Conservation (phyloP, 2,888 invertebrate species). For the Tuberolachnus salignus region DNA sequence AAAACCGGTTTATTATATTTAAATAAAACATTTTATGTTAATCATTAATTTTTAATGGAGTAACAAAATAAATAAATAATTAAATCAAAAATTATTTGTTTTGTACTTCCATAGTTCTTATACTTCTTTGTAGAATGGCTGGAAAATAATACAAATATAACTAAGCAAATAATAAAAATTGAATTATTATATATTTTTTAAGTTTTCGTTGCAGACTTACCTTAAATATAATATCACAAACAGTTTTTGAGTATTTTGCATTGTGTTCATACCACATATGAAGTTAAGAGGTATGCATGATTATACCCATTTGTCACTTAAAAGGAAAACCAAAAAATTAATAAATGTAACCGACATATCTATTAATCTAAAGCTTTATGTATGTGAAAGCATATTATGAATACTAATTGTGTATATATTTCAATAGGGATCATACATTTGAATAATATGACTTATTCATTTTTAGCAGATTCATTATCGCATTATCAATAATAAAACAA, state of each 20-base stretch:
- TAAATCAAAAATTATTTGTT: constrained; percentile 13
- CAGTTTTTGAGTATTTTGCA: constrained; percentile 35
- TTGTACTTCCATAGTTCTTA: constrained; percentile 12
- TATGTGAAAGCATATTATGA: neutral
- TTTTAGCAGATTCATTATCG: neutral
- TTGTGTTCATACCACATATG: neutral
- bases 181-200: neutral
- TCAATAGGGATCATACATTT: neutral
- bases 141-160: constrained; percentile 21
- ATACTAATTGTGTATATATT: neutral
- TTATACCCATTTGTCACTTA: constrained; percentile 51
- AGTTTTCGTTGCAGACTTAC: constrained; percentile 10
- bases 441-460: neutral
- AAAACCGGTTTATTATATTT: neutral
- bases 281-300: neutral
- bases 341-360: neutral
- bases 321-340: neutral
- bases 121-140: constrained; percentile 16
- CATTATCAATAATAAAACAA: neutral
- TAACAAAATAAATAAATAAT: constrained; percentile 12
- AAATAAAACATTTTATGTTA: neutral
- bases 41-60: neutral
- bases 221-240: constrained; percentile 56
- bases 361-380: neutral
- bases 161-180: neutral